A percentile compares a stretch with the other conserved stretches of the same genome.
phyloP scores from a whole-genome alignment of 2,113 vertebrate species.

The Centropristis striata region DNA sequence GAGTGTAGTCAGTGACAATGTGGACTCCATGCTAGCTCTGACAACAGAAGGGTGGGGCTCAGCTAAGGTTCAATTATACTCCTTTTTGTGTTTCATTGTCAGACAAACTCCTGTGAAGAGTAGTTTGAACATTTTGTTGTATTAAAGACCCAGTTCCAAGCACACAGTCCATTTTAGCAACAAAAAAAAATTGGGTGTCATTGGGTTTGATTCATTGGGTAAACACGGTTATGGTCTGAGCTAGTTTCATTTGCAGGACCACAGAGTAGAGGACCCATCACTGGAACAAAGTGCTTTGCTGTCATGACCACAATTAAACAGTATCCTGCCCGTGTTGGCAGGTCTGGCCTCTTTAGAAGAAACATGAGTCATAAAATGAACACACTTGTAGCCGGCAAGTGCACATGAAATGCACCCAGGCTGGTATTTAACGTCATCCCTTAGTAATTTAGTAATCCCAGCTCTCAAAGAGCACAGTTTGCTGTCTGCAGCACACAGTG shows the following conservation, averaged over 20 bases:
- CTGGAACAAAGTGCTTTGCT: constrained; percentile 5
- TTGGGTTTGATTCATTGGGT: constrained; percentile 1
- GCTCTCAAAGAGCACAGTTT: constrained; percentile 38
- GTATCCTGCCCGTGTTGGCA: background rate
- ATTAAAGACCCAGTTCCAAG: background rate
- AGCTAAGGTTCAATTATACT: too few relatives aligned
- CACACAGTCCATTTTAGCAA: background rate
- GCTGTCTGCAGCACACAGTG: constrained; percentile 38
- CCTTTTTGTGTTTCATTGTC: background rate
- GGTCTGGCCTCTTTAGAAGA: background rate
- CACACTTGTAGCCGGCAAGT: constrained; percentile 30
- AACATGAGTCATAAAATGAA: constrained; percentile 29
- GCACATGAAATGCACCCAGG: constrained; percentile 40
- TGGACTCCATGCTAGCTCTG: too few relatives aligned
- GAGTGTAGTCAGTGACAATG: too few relatives aligned
- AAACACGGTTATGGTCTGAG: background rate
- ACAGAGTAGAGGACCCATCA: background rate
- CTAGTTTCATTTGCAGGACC: background rate
- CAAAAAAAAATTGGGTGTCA: background rate
- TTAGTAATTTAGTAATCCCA: constrained; percentile 54
- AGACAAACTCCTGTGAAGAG: background rate
- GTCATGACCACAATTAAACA: constrained; percentile 2
- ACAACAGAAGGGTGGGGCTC: too few relatives aligned
- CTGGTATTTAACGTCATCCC: constrained; percentile 53
- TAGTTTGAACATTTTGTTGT: background rate